These are phyloP conservation scores for Brevimyrus niger DNA, from an alignment of 2,113 vertebrate species.

Conservation along the genomic window DNA sequence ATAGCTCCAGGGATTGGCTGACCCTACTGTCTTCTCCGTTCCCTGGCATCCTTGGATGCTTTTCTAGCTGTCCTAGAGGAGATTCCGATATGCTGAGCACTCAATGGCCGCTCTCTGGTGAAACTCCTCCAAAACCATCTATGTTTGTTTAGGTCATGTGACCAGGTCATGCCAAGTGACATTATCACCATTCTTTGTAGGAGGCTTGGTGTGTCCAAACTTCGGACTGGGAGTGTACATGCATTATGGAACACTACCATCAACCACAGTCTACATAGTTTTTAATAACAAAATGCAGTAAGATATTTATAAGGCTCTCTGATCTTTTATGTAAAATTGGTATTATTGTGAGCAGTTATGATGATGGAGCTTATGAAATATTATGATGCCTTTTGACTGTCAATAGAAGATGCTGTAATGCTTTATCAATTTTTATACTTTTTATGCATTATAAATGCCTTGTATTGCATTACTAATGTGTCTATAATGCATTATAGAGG, in stretches of 20 bases:
- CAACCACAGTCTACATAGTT: neutral
- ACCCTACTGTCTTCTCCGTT: too few relatives aligned
- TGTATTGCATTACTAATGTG: neutral
- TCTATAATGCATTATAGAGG: neutral
- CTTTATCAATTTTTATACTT: neutral
- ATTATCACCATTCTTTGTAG: neutral
- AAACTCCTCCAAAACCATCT: too few relatives aligned
- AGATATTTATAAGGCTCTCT: neutral
- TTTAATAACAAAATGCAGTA: neutral
- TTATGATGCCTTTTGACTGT: neutral
- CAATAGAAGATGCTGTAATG: neutral
- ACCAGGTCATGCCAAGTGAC: neutral
- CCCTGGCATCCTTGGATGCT: too few relatives aligned
- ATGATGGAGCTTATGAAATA: neutral
- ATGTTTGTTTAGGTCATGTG: too few relatives aligned
- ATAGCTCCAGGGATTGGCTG: too few relatives aligned
- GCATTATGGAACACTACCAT: neutral
- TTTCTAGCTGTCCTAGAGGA: too few relatives aligned
- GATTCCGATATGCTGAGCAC: too few relatives aligned
- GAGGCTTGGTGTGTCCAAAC: neutral
- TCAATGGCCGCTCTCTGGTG: too few relatives aligned
- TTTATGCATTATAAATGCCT: neutral
- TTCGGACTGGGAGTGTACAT: neutral
- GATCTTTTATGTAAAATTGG: neutral
- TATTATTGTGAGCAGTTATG: neutral